A percentile compares a stretch with the other conserved stretches of the same genome.
Conservation (phyloP, 2,797 vertebrate genomes). For the Melanogrammus aeglefinus region DNA sequence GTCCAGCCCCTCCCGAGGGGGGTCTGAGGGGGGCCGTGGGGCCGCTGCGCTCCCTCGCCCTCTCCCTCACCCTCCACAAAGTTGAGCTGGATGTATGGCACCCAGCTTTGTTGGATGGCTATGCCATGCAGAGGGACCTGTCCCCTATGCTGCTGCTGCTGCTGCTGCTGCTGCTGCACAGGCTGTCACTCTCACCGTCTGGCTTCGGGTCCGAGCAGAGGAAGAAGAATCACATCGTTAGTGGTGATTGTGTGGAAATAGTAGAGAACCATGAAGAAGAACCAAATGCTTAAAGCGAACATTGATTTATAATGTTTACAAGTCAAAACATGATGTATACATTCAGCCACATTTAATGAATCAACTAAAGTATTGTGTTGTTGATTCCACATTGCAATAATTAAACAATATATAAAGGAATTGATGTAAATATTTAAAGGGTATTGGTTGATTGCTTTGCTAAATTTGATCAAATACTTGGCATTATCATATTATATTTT, state of each 20-base stretch:
- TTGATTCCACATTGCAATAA: neutral
- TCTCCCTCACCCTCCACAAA: constrained; percentile 80
- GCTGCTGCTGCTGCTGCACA: constrained; percentile 57
- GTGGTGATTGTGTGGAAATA: too few relatives aligned
- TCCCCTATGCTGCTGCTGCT: constrained; percentile 30
- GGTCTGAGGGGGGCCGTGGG: neutral
- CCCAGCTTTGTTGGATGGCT: constrained; percentile 86
- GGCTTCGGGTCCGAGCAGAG: constrained; percentile 36
- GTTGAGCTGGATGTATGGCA: constrained; percentile 93
- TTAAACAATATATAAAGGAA: neutral
- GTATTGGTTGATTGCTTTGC: neutral
- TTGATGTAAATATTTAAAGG: neutral
- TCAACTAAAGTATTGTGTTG: neutral
- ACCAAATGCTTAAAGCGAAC: neutral
- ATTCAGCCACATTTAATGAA: neutral
- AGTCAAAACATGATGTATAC: neutral
- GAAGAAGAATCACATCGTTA: neutral
- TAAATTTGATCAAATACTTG: neutral
- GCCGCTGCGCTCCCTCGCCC: constrained; percentile 49
- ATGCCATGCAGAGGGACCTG: constrained; percentile 77
- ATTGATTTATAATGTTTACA: neutral
- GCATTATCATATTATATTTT: neutral
- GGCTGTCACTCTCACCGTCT: constrained; percentile 56
- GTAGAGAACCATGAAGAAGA: neutral
- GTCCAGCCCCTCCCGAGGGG: constrained; percentile 59